Conservation (phyloP, 2,113 vertebrate genomes). For the Phrynocephalus versicolor region DNA sequence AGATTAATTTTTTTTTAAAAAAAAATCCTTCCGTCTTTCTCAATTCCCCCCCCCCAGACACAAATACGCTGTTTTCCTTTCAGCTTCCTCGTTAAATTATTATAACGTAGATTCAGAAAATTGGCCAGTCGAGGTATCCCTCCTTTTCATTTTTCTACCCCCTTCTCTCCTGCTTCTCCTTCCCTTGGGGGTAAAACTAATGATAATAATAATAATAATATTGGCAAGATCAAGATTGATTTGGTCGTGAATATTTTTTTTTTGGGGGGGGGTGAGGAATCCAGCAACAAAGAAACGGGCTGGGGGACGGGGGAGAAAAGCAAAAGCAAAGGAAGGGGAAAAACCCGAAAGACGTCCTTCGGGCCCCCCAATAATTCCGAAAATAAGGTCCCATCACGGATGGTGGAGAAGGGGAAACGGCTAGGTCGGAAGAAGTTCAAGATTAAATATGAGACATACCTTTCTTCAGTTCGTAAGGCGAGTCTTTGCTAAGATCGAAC, state of each 20-base stretch:
- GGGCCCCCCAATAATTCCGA: background rate
- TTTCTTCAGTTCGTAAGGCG: constrained; percentile 99
- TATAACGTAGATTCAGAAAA: constrained; percentile 83
- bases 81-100: constrained; percentile 86
- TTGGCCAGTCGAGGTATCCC: constrained; percentile 52
- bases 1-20: too few relatives aligned
- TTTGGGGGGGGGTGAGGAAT: background rate
- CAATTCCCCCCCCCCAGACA: too few relatives aligned
- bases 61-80: background rate
- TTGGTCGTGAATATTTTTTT: constrained; percentile 77
- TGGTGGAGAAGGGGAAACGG: background rate
- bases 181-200: constrained; percentile 73
- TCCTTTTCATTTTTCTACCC: constrained; percentile 55
- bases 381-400: constrained; percentile 46
- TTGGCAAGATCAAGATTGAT: constrained; percentile 69
- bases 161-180: background rate
- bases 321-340: too few relatives aligned
- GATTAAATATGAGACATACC: constrained; percentile 99
- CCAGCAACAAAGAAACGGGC: background rate
- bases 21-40: too few relatives aligned
- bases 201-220: too few relatives aligned
- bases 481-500: constrained; percentile 97
- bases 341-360: too few relatives aligned
- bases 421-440: constrained; percentile 75
- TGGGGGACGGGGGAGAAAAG: background rate